Evolutionary conservation across 2,113 vertebrate genomes (phyloP).

Genomic region (Trematomus loennbergii): DNA sequence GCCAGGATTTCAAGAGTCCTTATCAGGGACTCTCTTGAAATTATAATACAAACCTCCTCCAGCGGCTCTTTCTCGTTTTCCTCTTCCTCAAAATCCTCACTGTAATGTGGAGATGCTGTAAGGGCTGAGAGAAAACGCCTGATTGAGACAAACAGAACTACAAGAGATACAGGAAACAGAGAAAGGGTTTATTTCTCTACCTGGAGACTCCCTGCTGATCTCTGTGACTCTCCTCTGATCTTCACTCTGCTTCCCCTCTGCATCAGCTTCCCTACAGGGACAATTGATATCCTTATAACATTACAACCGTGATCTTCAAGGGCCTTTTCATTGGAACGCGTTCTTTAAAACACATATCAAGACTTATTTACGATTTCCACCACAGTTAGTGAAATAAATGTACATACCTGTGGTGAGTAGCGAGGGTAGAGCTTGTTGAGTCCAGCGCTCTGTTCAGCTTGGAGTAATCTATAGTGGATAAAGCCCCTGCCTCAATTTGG

Average conservation of each 20-base stretch:
- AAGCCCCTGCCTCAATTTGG: conserved; percentile 85
- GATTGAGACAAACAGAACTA: background rate
- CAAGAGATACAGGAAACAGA: background rate
- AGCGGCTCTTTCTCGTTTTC: conserved; percentile 58
- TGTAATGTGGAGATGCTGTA: conserved; percentile 86
- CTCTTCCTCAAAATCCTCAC: conserved; percentile 93
- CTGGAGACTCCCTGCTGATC: conserved; percentile 38
- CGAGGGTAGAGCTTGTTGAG: conserved; percentile 78
- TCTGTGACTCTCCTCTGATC: conserved; percentile 5
- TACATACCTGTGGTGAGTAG: conserved; percentile 61
- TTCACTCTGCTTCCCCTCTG: conserved; percentile 23
- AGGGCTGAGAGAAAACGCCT: background rate
- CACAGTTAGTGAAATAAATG: too few species aligned
- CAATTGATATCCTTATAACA: conserved; percentile 9
- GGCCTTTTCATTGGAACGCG: background rate
- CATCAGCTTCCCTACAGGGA: conserved; percentile 57
- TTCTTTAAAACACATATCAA: too few species aligned
- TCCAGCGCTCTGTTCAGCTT: conserved; percentile 90
- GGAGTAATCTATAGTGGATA: conserved; percentile 88
- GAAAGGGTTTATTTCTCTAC: conserved; percentile 3
- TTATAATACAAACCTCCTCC: conserved; percentile 62
- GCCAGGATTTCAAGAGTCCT: background rate
- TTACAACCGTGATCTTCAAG: background rate
- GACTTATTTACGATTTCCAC: too few species aligned
- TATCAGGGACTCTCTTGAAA: background rate